Evolutionary conservation across 1,140 invertebrate species (phyloP), one percentile per base, ranked within the genome.

Genomic region (Dryas iulia): DNA sequence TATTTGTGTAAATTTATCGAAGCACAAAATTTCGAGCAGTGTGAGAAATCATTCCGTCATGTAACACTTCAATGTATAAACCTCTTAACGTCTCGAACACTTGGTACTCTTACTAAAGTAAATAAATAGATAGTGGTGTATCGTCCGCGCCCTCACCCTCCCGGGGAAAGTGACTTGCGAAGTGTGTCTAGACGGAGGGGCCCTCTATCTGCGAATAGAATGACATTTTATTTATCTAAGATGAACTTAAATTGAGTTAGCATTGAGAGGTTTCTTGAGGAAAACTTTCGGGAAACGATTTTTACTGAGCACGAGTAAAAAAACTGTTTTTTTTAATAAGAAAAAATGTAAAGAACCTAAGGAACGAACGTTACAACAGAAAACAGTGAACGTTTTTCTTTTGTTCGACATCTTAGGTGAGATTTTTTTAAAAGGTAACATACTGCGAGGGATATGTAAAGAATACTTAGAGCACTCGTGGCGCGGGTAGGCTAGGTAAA

Each of bases 171-270:
- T 84, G 84, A 87, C 85, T 87, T 83, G 86, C 86, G 79, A 82
- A 83, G 84, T 83, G 84, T 76, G 88, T 91, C 88, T 91, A 91
- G 88, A 89, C 87, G 86, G 81, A 87, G 84, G 86, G 84, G 82
- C 79, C 81, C 78, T 70, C 75, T 77, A 82, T 79, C 78, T 76
- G 75, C 72, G 73, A 76, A 78, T 76, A 77, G 72, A 72, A 76
- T 77, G 76, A 73, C 73, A 69, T 74, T 77, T 76, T 73, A 77
- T 75, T 77, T 77, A 77, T 82, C 73, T 78, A 79, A 77, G 73
- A 75, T 73, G 66, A 73, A 72, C 70, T 75, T 71, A 72, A 74
- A 78, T 73, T 66, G 72, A 80, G 67, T 80, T 76, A 76, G 57
- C 61, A 61, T 28, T 26, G 54, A 63, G 59, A 39, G 39, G 14